Evolutionary conservation across 2,888 invertebrate genomes (phyloP).

Genomic region (Agrotis puta): DNA sequence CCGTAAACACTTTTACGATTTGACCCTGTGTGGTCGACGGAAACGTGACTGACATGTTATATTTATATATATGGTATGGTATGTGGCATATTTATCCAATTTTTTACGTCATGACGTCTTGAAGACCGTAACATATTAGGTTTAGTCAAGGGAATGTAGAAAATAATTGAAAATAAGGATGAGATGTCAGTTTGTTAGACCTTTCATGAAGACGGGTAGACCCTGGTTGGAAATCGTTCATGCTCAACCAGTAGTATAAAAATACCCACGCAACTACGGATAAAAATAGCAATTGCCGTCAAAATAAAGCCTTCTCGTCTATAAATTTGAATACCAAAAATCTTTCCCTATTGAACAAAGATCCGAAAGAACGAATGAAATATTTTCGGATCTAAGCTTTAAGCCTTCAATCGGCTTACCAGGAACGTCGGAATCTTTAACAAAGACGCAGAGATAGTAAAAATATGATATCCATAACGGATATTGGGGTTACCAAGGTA

Average conservation of each 20-base stretch:
- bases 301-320: neutral
- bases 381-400: conserved; percentile 32
- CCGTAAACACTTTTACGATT: conserved; percentile 75
- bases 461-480: conserved; percentile 11
- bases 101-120: conserved; percentile 29
- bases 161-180: conserved; percentile 27
- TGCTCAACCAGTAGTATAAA: neutral
- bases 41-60: conserved; percentile 65
- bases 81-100: conserved; percentile 38
- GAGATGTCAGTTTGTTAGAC: conserved; percentile 3
- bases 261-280: neutral
- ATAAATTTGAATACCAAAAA: conserved; percentile 12
- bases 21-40: conserved; percentile 67
- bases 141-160: conserved; percentile 14
- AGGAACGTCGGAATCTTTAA: conserved; percentile 8
- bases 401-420: conserved; percentile 4
- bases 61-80: too few relatives aligned
- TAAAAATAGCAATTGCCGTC: neutral
- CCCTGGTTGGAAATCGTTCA: neutral
- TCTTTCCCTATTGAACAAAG: conserved; percentile 1
- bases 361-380: neutral
- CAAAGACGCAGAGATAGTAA: conserved; percentile 25
- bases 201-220: neutral
- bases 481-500: conserved; percentile 22
- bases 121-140: conserved; percentile 9